Conservation (phyloP, 2,797 vertebrate species). For the Rhinatrema bivittatum region DNA sequence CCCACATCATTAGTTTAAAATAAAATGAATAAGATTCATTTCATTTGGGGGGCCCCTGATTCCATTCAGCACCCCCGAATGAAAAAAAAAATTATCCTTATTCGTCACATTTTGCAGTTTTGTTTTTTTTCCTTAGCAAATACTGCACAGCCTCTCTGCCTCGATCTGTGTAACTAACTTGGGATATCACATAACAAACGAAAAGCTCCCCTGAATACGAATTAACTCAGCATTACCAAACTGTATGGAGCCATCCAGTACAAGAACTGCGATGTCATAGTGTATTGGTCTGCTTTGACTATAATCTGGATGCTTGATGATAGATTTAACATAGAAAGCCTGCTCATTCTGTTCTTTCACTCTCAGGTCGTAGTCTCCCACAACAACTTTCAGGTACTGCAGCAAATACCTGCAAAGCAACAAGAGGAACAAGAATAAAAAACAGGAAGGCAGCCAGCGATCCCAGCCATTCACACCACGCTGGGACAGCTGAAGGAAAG, state of each 20-base stretch:
- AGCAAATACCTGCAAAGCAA: conserved; percentile 20
- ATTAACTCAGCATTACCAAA: conserved; percentile 54
- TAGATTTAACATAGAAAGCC: conserved; percentile 49
- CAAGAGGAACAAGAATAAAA: not conserved
- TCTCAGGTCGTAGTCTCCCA: conserved; percentile 48
- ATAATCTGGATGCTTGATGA: conserved; percentile 68
- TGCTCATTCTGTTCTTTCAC: conserved; percentile 55
- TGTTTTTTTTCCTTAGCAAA: too few species aligned
- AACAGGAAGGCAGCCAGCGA: not conserved
- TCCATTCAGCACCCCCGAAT: too few species aligned
- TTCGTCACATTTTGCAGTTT: too few species aligned
- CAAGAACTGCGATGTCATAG: conserved; percentile 74
- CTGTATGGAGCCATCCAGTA: conserved; percentile 55
- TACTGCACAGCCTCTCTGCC: too few species aligned
- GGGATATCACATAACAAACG: too few species aligned
- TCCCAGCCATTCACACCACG: accelerated
- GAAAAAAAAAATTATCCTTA: too few species aligned
- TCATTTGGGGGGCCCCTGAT: too few species aligned
- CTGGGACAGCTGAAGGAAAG: not conserved
- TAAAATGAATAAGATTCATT: too few species aligned
- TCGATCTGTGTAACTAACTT: too few species aligned
- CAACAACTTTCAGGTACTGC: conserved; percentile 30
- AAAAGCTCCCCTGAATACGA: too few species aligned
- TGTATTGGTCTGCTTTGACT: conserved; percentile 59
- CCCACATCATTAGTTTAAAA: too few species aligned